A percentile compares a stretch with the other conserved stretches of the same genome.
Conservation (phyloP, 2,888 invertebrate species). For the Gastracanthus pulcherrimus region DNA sequence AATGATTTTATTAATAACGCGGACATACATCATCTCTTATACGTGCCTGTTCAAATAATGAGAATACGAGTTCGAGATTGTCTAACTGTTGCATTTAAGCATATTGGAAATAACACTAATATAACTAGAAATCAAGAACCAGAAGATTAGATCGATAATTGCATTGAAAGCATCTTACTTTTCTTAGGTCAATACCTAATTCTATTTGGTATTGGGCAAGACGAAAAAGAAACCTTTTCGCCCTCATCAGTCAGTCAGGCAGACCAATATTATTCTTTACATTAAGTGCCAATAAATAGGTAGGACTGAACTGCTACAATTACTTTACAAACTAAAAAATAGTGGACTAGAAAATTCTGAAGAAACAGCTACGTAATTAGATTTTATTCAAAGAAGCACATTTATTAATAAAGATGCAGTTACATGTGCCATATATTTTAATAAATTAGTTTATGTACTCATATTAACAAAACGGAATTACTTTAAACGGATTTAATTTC, state of each 20-base stretch:
- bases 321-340: conserved; percentile 34
- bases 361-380: conserved; percentile 44
- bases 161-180: too few relatives aligned
- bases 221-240: conserved; percentile 73
- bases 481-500: too few relatives aligned
- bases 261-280: conserved; percentile 73
- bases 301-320: conserved; percentile 49
- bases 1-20: too few relatives aligned
- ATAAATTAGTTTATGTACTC: conserved; percentile 61
- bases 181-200: conserved; percentile 71
- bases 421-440: conserved; percentile 65
- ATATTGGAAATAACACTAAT: conserved; percentile 65
- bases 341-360: conserved; percentile 58
- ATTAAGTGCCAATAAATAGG: conserved; percentile 72
- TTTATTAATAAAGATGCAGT: conserved; percentile 61
- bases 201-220: conserved; percentile 72
- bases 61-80: conserved; percentile 60
- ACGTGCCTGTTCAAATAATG: conserved; percentile 65
- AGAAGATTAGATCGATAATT: too few relatives aligned
- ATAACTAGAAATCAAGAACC: too few relatives aligned
- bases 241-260: conserved; percentile 74
- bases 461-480: too few relatives aligned
- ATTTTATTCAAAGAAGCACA: conserved; percentile 52
- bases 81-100: conserved; percentile 62
- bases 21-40: too few relatives aligned